Evolutionary conservation across 2,113 vertebrate species (phyloP).

Genomic region (Spea multiplicata): DNA sequence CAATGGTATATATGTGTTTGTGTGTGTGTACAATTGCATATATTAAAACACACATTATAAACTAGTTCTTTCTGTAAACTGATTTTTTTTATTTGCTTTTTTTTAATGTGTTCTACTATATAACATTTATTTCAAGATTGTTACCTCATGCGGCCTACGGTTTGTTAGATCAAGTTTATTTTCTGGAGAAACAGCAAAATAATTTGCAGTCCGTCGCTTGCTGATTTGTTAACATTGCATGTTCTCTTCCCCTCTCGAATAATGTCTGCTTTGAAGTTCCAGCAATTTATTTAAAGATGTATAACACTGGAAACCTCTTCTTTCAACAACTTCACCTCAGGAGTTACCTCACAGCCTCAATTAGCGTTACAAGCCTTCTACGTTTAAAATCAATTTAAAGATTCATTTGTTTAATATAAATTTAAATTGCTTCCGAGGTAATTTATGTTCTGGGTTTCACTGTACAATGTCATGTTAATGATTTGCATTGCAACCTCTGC

Average conservation of each 20-base stretch:
- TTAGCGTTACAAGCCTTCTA: conserved; percentile 33
- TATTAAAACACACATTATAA: no score
- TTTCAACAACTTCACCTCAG: conserved; percentile 27
- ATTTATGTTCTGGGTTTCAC: conserved; percentile 28
- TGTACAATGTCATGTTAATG: conserved; percentile 37
- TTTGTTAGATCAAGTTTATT: conserved; percentile 22
- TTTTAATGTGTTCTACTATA: no score
- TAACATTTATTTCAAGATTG: no score
- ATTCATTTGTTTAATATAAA: conserved; percentile 45
- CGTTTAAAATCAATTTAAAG: conserved; percentile 45
- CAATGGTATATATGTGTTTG: no score
- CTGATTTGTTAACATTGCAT: not conserved
- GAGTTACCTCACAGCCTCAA: conserved; percentile 42
- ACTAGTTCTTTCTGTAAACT: no score
- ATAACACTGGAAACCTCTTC: conserved; percentile 13
- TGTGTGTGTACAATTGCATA: no score
- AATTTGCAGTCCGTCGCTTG: not conserved
- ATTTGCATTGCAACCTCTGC: conserved; percentile 17
- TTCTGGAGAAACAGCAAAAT: not conserved
- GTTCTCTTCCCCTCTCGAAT: conserved; percentile 21
- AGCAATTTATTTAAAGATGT: conserved; percentile 38
- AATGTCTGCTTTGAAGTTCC: conserved; percentile 29
- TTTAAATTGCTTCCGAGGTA: conserved; percentile 38
- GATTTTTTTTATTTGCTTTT: no score
- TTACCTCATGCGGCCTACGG: not conserved